phyloP scores from a whole-genome alignment of 2,888 invertebrate genomes.

The Nephrotoma guestfalica region DNA sequence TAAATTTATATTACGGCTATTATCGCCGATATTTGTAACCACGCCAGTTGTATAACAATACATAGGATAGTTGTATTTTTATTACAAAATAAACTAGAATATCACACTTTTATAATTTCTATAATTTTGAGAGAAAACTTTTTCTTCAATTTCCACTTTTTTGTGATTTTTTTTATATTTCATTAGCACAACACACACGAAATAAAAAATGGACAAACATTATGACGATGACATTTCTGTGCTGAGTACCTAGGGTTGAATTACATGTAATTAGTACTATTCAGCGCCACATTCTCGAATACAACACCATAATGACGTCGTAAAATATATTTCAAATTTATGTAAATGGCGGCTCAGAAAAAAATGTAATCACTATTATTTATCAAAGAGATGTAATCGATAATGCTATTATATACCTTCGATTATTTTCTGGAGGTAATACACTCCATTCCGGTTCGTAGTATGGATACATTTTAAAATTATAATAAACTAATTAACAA shows the following conservation, averaged over 20 bases:
- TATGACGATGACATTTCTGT: conserved; percentile 1
- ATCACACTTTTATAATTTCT: background rate
- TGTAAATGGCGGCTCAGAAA: background rate
- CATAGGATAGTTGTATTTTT: background rate
- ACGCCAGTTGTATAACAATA: background rate
- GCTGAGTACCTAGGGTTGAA: background rate
- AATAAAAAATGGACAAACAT: conserved; percentile 3
- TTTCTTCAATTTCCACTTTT: background rate
- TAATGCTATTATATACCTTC: conserved; percentile 41
- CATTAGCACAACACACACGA: background rate
- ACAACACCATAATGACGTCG: background rate
- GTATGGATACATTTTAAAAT: conserved; percentile 27
- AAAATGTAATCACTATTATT: background rate
- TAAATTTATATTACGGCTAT: background rate
- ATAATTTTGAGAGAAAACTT: conserved; percentile 1
- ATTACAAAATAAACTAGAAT: background rate
- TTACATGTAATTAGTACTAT: background rate
- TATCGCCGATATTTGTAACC: background rate
- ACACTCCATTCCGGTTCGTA: conserved; percentile 78
- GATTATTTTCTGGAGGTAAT: conserved; percentile 68
- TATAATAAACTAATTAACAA: background rate
- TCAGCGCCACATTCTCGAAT: background rate
- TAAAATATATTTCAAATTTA: background rate
- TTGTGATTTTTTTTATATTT: background rate
- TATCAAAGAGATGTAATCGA: background rate